phyloP scores from a whole-genome alignment of 1,140 invertebrate genomes.

The Trachymyrmex septentrionalis region DNA sequence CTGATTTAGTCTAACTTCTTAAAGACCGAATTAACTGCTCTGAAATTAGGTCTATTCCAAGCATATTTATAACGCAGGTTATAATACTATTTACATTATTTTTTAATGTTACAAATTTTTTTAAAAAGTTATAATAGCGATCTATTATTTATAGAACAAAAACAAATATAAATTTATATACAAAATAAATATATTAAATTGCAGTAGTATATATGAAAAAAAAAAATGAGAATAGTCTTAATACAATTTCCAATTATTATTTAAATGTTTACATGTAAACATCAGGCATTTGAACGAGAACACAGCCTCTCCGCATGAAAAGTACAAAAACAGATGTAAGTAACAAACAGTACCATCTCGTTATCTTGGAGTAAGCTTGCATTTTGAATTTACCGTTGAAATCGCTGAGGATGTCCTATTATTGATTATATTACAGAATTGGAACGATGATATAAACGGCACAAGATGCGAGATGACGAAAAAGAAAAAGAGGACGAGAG shows the following conservation, averaged over 20 bases:
- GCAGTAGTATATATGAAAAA: neutral
- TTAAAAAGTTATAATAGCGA: neutral
- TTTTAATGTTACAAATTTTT: too few relatives aligned
- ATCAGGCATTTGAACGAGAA: neutral
- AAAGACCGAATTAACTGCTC: constrained; percentile 35
- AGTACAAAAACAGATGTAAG: constrained; percentile 2
- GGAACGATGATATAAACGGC: neutral
- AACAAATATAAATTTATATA: neutral
- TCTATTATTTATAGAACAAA: neutral
- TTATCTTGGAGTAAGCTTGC: constrained; percentile 48
- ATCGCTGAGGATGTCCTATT: constrained; percentile 58
- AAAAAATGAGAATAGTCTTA: neutral
- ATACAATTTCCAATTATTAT: neutral
- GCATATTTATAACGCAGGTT: neutral
- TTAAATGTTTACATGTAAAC: neutral
- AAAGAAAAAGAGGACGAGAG: too few relatives aligned
- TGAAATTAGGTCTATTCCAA: neutral
- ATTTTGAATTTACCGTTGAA: constrained; percentile 66
- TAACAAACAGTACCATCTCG: neutral
- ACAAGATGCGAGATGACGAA: neutral
- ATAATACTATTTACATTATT: neutral
- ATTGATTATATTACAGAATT: constrained; percentile 61
- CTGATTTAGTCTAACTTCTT: constrained; percentile 52
- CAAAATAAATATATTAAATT: constrained; percentile 6
- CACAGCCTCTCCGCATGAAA: neutral